Evolutionary conservation across 2,797 vertebrate genomes (phyloP).

Genomic region (Poecilia velifera): DNA sequence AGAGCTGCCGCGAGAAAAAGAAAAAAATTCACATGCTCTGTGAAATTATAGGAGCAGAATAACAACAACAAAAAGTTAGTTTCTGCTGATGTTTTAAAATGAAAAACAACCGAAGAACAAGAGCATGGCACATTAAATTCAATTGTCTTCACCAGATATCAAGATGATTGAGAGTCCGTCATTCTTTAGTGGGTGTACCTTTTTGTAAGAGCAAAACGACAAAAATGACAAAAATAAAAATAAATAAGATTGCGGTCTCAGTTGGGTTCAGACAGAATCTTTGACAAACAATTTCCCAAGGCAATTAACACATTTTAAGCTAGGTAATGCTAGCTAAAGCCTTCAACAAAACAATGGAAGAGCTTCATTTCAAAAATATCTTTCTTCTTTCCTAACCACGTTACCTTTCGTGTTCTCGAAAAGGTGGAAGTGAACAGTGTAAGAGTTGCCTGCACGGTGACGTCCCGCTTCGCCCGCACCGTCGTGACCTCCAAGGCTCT

Average conservation of each 20-base stretch:
- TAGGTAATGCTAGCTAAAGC: background rate
- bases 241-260: too few relatives aligned
- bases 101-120: background rate
- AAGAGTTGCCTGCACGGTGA: conserved; percentile 85
- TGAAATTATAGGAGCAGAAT: background rate
- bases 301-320: background rate
- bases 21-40: background rate
- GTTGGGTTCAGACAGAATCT: too few relatives aligned
- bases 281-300: background rate
- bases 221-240: background rate
- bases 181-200: background rate
- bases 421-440: conserved; percentile 77
- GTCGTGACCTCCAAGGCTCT: conserved; percentile 87
- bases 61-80: background rate
- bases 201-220: background rate
- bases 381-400: background rate
- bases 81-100: background rate
- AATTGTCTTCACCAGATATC: background rate
- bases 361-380: background rate
- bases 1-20: too few relatives aligned
- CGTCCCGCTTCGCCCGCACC: conserved; percentile 89
- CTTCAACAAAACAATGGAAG: background rate
- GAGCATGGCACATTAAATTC: background rate
- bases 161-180: background rate
- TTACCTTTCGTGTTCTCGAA: conserved; percentile 52